Base-by-base conservation (phyloP, 2,113 vertebrate species). In the Notiomystis cincta region DNA sequence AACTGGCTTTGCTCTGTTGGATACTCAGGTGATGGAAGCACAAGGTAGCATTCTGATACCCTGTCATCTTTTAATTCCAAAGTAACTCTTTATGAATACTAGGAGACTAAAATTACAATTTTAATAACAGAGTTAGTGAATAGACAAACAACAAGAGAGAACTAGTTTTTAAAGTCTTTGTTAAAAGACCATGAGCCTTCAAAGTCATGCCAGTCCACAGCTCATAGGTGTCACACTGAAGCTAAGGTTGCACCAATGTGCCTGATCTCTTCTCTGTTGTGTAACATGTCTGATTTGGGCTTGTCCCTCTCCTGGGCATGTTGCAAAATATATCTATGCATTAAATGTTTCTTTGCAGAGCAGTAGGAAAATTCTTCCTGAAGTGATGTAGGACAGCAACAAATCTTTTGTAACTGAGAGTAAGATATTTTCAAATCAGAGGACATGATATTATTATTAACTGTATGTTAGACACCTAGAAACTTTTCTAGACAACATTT, bases 31-130 rank as follows among this genome's bases (percentile, higher is more conserved):
- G 24, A 48, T 35, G 16, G 23, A 87, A 14, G 5, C 9, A 35
- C 10, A 20, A 20, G 0, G 2, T 13, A 44, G 15, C 1, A 1
- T 53, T 53, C 33, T 40, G 8, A 47, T 54, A 53, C 10, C 6
- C 37, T 47, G 4, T 66, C 24, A 20, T 24, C 27, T 19, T 71
- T 71, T 62, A 73, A 82, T 58, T 78, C 22, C 28, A 9, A n/a
- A 83, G 4, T 42, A 38, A 7, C 6, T 22, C 53, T 69, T 50
- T 31, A 56, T 37, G 15, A 82, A 35, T 53, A 11, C 5, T 27
- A 56, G 23, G 22, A 80, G 9, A 37, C 28, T 51, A 44, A 54
- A 71, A 54, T 35, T 38, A 57, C 51, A 13, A 38, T 89, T 78
- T 69, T 33, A 54, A 27, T 67, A 79, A 38, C 7, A n/a, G 9